These are phyloP conservation scores for Drosophila tripunctata DNA, from an alignment of 2,888 invertebrate species.

Conservation along the genomic window DNA sequence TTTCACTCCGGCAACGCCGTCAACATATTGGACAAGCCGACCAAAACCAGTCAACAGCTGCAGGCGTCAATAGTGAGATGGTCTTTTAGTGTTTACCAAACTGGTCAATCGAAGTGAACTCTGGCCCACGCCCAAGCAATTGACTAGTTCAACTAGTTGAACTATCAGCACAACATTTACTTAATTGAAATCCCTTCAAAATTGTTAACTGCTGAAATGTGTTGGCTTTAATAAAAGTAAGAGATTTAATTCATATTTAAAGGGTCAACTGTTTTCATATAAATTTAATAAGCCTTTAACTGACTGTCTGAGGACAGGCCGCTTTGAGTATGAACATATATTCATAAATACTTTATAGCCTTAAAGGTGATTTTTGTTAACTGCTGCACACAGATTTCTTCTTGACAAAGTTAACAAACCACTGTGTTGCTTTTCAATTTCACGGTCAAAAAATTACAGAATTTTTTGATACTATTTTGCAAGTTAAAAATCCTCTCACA, in stretches of 20 bases:
- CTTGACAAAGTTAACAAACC: no score
- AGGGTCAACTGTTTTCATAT: no score
- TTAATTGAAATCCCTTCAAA: constrained; percentile 12
- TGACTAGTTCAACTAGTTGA: constrained; percentile 1
- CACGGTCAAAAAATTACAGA: no score
- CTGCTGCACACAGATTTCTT: no score
- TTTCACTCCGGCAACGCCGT: constrained; percentile 25
- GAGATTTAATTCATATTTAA: not conserved
- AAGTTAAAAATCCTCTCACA: no score
- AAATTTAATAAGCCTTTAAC: no score
- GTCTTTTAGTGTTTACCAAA: constrained; percentile 39
- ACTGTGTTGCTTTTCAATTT: no score
- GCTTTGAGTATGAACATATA: no score
- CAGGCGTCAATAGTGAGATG: constrained; percentile 59
- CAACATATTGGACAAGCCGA: constrained; percentile 52
- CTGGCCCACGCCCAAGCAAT: not conserved
- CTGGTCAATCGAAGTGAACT: constrained; percentile 16
- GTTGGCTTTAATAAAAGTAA: not conserved
- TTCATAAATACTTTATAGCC: no score
- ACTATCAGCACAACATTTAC: not conserved
- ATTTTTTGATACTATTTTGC: no score
- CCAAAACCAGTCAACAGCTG: constrained; percentile 43
- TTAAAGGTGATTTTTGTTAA: no score
- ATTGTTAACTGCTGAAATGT: not conserved
- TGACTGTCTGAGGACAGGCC: no score